phyloP scores from a whole-genome alignment of 2,888 invertebrate genomes.

The Ectemnius lituratus region DNA sequence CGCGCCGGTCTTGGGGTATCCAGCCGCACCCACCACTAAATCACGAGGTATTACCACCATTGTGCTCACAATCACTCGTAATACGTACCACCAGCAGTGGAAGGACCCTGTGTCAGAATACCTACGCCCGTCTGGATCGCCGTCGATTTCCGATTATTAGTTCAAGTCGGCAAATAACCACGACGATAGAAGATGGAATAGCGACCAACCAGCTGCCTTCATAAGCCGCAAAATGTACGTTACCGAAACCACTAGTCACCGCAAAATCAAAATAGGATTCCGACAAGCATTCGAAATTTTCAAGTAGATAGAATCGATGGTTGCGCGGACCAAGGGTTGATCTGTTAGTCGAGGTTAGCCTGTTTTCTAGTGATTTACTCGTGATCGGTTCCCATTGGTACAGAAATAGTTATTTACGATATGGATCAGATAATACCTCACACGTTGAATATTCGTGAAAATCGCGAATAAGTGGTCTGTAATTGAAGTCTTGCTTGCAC shows the following conservation, averaged over 20 bases:
- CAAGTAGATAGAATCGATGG: not conserved
- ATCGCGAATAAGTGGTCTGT: not conserved
- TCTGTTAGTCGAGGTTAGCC: not conserved
- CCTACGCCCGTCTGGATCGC: constrained; percentile 45
- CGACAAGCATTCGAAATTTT: not conserved
- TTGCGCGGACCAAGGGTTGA: not conserved
- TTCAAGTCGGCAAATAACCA: constrained; percentile 30
- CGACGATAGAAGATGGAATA: constrained; percentile 25
- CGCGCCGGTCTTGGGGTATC: constrained; percentile 55
- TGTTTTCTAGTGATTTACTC: not conserved
- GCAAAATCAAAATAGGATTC: not conserved
- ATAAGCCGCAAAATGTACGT: constrained; percentile 22
- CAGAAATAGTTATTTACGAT: not conserved
- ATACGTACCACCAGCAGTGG: constrained; percentile 48
- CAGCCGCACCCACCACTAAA: constrained; percentile 67
- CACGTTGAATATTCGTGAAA: not conserved
- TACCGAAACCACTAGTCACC: constrained; percentile 12
- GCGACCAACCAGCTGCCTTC: constrained; percentile 20
- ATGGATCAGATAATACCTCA: not conserved
- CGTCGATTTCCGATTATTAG: constrained; percentile 60
- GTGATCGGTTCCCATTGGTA: not conserved
- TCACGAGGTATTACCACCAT: constrained; percentile 65
- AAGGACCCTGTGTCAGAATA: constrained; percentile 53
- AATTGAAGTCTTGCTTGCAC: no score
- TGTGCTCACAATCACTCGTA: constrained; percentile 64